Evolutionary conservation across 1,140 invertebrate species (phyloP).

Genomic region (Stegodyphus mimosarum): DNA sequence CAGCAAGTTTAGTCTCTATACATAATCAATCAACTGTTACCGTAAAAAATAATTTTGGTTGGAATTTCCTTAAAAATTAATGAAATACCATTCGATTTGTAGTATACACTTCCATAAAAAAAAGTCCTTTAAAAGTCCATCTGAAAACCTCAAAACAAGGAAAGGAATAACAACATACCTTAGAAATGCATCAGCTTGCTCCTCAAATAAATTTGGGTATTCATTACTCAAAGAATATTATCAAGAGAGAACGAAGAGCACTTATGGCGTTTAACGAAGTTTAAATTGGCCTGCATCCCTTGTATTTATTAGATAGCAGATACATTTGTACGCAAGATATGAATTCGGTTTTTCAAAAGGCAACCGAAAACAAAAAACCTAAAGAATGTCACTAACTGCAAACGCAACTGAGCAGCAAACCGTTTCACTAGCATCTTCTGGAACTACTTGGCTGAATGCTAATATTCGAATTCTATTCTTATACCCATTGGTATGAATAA

Average conservation of each 20-base stretch:
- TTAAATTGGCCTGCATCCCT: not conserved
- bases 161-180: too few relatives aligned
- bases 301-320: not conserved
- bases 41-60: too few relatives aligned
- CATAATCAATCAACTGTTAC: too few relatives aligned
- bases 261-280: not conserved
- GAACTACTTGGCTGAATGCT: not conserved
- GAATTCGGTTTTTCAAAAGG: not conserved
- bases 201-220: too few relatives aligned
- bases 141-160: too few relatives aligned
- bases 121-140: too few relatives aligned
- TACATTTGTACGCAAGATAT: not conserved
- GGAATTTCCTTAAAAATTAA: too few relatives aligned
- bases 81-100: too few relatives aligned
- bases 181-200: too few relatives aligned
- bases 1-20: too few relatives aligned
- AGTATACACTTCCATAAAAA: too few relatives aligned
- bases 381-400: not conserved
- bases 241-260: not conserved
- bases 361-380: not conserved
- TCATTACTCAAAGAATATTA: too few relatives aligned
- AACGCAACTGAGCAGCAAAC: not conserved
- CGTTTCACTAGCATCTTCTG: not conserved
- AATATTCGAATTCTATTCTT: constrained; percentile 24
- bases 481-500: constrained; percentile 2